Conservation (phyloP, 1,140 invertebrate species). For the Notospermus geniculatus region DNA sequence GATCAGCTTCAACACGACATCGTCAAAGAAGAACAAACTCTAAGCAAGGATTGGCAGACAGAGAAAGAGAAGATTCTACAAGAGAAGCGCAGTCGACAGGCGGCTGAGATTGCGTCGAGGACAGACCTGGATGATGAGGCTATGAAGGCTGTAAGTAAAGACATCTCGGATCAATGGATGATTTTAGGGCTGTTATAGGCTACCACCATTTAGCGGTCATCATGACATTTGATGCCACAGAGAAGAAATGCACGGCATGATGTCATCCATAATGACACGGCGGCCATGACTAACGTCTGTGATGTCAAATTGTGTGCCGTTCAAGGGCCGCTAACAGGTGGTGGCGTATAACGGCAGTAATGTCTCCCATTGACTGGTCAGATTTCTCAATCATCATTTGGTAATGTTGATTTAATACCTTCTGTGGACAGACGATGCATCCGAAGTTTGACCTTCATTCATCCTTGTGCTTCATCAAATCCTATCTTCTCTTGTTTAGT, state of each 20-base stretch:
- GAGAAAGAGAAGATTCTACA: constrained; percentile 38
- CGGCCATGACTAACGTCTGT: too few species aligned
- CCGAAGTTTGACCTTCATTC: neutral
- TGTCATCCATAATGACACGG: too few species aligned
- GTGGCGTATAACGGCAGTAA: too few species aligned
- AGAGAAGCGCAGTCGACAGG: constrained; percentile 45
- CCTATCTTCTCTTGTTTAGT: constrained; percentile 26
- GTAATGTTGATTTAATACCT: too few species aligned
- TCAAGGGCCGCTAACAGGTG: too few species aligned
- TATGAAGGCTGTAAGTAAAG: constrained; percentile 36
- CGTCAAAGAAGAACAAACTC: constrained; percentile 27
- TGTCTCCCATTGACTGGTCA: too few species aligned
- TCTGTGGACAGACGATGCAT: too few species aligned
- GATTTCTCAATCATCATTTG: neutral
- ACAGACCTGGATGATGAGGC: constrained; percentile 44
- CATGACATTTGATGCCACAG: too few species aligned
- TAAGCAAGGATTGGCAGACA: constrained; percentile 29
- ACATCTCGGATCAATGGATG: too few species aligned
- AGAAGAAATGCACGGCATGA: too few species aligned
- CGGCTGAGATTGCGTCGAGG: constrained; percentile 41
- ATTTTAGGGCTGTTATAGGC: too few species aligned
- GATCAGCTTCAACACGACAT: constrained; percentile 35
- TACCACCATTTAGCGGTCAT: neutral
- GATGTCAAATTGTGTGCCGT: too few species aligned
- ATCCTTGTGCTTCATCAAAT: neutral